Conservation (phyloP, 2,113 vertebrate species). For the Calyptomena viridis region DNA sequence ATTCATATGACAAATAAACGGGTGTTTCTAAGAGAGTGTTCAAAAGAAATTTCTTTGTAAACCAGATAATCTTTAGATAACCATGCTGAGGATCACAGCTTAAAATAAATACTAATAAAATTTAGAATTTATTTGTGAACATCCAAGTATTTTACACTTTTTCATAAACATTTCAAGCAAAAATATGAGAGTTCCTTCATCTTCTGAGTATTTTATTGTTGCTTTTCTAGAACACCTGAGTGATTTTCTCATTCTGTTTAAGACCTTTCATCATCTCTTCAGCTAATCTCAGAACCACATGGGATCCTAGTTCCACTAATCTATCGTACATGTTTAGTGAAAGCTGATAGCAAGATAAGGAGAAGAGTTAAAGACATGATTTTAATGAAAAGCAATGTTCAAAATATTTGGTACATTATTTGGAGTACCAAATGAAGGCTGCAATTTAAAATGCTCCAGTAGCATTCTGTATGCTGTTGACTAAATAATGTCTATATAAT, state of each 20-base stretch:
- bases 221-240: constrained; percentile 4
- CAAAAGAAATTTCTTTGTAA: constrained; percentile 2
- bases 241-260: constrained; percentile 27
- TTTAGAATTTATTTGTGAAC: constrained; percentile 10
- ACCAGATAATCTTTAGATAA: background rate
- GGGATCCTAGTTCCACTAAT: constrained; percentile 1
- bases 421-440: background rate
- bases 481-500: background rate
- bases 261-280: constrained; percentile 32
- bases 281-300: constrained; percentile 40
- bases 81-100: background rate
- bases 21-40: background rate
- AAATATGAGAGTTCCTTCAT: constrained; percentile 5
- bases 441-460: background rate
- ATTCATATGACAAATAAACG: background rate
- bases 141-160: background rate
- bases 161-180: background rate
- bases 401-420: background rate
- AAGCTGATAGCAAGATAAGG: background rate
- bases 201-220: constrained; percentile 17
- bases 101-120: constrained; percentile 3
- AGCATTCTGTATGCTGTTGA: background rate
- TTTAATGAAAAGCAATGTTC: constrained; percentile 24
- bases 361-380: background rate
- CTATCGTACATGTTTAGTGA: background rate